These are phyloP conservation scores for Oryzias sinensis DNA, from an alignment of 2,797 vertebrate species.

Conservation along the genomic window DNA sequence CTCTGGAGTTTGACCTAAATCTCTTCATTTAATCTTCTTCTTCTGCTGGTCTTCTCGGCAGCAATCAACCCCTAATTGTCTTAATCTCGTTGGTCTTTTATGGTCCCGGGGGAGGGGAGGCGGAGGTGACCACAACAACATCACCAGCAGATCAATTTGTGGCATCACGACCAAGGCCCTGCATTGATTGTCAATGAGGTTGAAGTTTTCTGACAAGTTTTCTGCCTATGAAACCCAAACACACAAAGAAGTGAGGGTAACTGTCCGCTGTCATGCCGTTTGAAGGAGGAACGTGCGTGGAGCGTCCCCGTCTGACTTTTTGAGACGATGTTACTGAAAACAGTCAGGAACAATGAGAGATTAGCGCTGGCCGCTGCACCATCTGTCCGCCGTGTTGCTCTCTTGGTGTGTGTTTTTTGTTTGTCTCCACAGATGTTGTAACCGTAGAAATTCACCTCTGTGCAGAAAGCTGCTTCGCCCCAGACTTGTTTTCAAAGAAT, in stretches of 20 bases:
- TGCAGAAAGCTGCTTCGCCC: conserved; percentile 1
- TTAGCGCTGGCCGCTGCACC: conserved; percentile 45
- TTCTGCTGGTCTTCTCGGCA: conserved; percentile 59
- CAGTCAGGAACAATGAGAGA: conserved; percentile 64
- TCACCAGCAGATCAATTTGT: conserved; percentile 56
- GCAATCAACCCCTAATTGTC: conserved; percentile 77
- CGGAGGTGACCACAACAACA: conserved; percentile 51
- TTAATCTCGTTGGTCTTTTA: conserved; percentile 75
- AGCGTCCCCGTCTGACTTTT: conserved; percentile 34
- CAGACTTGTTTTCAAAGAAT: background rate
- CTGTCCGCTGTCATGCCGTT: too few relatives aligned
- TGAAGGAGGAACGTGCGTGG: too few relatives aligned
- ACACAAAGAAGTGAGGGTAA: too few relatives aligned
- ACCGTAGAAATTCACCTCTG: background rate
- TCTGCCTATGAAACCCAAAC: too few relatives aligned
- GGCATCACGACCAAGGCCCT: conserved; percentile 37
- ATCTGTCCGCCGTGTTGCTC: conserved; percentile 55
- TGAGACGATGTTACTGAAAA: conserved; percentile 66
- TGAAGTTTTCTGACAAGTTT: too few relatives aligned
- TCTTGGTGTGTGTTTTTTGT: conserved; percentile 24
- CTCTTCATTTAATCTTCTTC: conserved; percentile 75
- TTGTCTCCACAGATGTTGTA: background rate
- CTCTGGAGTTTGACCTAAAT: conserved; percentile 79
- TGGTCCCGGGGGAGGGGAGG: conserved; percentile 37
- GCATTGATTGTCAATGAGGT: conserved; percentile 21